phyloP scores from a whole-genome alignment of 1,140 invertebrate genomes.

The Brachionus rubens region DNA sequence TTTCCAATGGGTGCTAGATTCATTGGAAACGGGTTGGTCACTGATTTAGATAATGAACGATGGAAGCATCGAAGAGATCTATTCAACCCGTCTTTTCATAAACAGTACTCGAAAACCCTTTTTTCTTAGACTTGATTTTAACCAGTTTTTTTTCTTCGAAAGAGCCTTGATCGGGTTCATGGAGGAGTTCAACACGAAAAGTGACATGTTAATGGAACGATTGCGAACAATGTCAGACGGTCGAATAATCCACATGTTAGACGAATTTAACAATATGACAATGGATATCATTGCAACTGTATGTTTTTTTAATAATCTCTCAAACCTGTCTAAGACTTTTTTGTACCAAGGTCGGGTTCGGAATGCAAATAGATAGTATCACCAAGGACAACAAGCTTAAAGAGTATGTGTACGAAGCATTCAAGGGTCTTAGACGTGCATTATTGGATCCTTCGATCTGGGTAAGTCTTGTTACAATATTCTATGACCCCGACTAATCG shows the following conservation, averaged over 20 bases:
- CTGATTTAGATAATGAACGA: no score
- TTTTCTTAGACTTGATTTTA: background rate
- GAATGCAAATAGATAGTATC: slow-evolving; percentile 4
- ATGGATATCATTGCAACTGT: slow-evolving; percentile 37
- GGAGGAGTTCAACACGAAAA: slow-evolving; percentile 17
- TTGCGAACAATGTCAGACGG: background rate
- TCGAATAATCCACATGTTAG: background rate
- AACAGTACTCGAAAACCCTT: background rate
- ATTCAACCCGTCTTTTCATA: background rate
- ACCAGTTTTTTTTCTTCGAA: background rate
- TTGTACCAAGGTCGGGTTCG: slow-evolving; percentile 3
- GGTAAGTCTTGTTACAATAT: background rate
- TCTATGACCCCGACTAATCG: no score
- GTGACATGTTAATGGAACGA: background rate
- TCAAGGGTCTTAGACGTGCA: background rate
- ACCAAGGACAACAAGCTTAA: slow-evolving; percentile 22
- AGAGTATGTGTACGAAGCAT: background rate
- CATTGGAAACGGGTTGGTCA: no score
- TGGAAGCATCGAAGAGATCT: background rate
- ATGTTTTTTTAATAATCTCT: background rate
- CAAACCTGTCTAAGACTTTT: no score
- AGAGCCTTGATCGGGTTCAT: background rate
- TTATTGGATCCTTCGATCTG: background rate
- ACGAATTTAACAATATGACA: slow-evolving; percentile 29
- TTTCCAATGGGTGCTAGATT: no score